Conservation (phyloP, 92 coral and sea anemone species). For the Meandrina meandrites region DNA sequence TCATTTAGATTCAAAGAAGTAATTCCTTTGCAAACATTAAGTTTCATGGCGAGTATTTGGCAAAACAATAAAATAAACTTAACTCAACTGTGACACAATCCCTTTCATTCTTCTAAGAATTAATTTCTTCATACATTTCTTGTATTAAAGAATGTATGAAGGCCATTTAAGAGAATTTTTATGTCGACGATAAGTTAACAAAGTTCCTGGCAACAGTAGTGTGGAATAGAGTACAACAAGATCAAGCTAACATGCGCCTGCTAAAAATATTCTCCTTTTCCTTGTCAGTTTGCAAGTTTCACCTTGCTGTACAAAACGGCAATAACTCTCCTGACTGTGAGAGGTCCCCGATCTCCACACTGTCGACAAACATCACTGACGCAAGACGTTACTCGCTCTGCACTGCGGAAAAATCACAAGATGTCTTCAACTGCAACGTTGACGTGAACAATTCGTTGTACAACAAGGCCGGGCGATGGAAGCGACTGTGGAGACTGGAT, state of each 20-base stretch:
- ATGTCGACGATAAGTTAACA: too few relatives aligned
- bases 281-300: constrained; percentile 2
- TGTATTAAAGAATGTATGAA: too few relatives aligned
- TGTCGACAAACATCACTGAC: neutral
- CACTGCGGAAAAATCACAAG: neutral
- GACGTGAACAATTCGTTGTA: neutral
- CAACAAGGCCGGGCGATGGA: constrained; percentile 28
- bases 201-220: too few relatives aligned
- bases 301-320: neutral
- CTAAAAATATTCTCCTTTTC: neutral
- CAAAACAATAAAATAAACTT: too few relatives aligned
- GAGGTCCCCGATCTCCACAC: neutral
- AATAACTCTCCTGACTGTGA: neutral
- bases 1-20: too few relatives aligned
- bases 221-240: too few relatives aligned
- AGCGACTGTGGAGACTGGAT: constrained; percentile 17
- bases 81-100: too few relatives aligned
- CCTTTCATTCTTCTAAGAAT: too few relatives aligned
- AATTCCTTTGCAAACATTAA: too few relatives aligned
- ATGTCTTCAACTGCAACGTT: constrained; percentile 19
- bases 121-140: too few relatives aligned
- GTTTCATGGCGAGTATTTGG: too few relatives aligned
- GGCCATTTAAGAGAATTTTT: too few relatives aligned
- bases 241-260: neutral
- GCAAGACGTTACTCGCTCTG: constrained; percentile 11